Evolutionary conservation across 2,888 invertebrate species (phyloP).

Genomic region (Cephus rjabovi): DNA sequence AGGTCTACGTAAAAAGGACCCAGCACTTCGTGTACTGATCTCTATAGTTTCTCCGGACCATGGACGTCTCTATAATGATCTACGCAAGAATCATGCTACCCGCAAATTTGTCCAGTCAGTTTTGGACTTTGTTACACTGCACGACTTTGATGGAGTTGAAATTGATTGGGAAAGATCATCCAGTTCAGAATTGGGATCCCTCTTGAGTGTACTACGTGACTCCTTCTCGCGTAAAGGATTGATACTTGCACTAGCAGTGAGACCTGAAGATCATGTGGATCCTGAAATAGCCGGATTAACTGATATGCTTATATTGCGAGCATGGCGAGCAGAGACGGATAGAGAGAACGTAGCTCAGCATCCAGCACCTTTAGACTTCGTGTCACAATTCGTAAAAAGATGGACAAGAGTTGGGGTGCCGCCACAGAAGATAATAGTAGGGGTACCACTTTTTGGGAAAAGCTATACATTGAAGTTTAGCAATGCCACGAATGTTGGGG

Average conservation of each 20-base stretch:
- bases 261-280: slow-evolving; percentile 76
- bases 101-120: slow-evolving; percentile 75
- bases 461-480: slow-evolving; percentile 75
- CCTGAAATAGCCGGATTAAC: slow-evolving; percentile 72
- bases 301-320: slow-evolving; percentile 78
- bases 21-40: slow-evolving; percentile 77
- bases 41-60: slow-evolving; percentile 69
- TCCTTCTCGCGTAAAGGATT: slow-evolving; percentile 69
- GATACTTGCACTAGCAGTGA: slow-evolving; percentile 70
- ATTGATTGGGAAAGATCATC: slow-evolving; percentile 72
- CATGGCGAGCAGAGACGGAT: slow-evolving; percentile 67
- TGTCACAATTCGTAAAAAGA: slow-evolving; percentile 38
- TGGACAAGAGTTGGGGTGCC: slow-evolving; percentile 71
- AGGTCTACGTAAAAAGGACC: slow-evolving; percentile 76
- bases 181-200: slow-evolving; percentile 70
- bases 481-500: slow-evolving; percentile 70
- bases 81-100: slow-evolving; percentile 70
- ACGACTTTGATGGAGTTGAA: slow-evolving; percentile 85
- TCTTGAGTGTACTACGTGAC: slow-evolving; percentile 73
- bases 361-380: slow-evolving; percentile 51
- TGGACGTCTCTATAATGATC: slow-evolving; percentile 75
- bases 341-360: slow-evolving; percentile 42
- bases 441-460: slow-evolving; percentile 79
- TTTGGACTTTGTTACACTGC: slow-evolving; percentile 73
- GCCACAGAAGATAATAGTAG: slow-evolving; percentile 76